Conservation (phyloP, 2,113 vertebrate species). For the Eidolon helvum region DNA sequence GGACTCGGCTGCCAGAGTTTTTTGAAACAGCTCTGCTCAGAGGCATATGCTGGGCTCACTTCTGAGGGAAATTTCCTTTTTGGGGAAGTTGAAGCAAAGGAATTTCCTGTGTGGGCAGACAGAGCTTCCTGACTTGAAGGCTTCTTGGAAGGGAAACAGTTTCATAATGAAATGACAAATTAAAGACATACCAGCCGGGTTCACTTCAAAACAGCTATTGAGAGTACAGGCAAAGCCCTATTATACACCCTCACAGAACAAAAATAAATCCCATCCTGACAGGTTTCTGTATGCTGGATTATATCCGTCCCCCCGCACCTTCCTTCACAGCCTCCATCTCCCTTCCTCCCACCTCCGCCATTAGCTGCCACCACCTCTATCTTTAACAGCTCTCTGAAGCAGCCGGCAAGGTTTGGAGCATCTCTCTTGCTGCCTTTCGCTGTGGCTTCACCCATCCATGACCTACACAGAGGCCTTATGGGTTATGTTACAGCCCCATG, state of each 20-base stretch:
- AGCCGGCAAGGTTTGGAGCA: background rate
- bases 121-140: conserved; percentile 96
- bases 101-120: conserved; percentile 99
- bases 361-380: conserved; percentile 52
- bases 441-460: background rate
- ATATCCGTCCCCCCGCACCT: conserved; percentile 73
- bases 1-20: conserved; percentile 81
- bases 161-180: conserved; percentile 92
- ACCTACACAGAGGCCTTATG: background rate
- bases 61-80: conserved; percentile 99
- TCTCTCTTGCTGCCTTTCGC: background rate
- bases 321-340: conserved; percentile 46
- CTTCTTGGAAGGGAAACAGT: conserved; percentile 96
- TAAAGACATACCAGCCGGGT: conserved; percentile 87
- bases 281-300: conserved; percentile 77
- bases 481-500: background rate
- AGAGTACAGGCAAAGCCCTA: conserved; percentile 79
- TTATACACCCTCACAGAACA: conserved; percentile 81
- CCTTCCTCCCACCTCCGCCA: conserved; percentile 56
- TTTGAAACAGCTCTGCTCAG: conserved; percentile 85
- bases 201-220: conserved; percentile 87
- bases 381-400: background rate
- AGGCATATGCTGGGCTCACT: conserved; percentile 87
- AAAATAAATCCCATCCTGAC: conserved; percentile 87
- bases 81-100: conserved; percentile 98